Base-by-base conservation (phyloP, 1,140 invertebrate genomes). In the Euschistus heros region DNA sequence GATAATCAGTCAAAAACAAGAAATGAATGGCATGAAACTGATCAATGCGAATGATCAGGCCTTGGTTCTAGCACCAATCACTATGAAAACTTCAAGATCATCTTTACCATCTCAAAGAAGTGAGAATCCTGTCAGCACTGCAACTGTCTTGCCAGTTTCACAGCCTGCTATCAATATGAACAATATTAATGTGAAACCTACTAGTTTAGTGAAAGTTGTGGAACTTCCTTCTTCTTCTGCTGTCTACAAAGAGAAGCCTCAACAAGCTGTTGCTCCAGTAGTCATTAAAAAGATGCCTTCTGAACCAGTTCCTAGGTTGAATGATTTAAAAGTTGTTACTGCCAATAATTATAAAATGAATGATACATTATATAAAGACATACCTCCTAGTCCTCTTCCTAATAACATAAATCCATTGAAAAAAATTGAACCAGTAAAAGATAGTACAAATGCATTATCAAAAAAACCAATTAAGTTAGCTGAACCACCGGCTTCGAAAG, bases 261-360 rank as follows among this genome's bases (percentile, higher is more conserved):
- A 65, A 42, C 67, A 68, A 59, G 67, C 67, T 20, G 67, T 68
- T 4, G 67, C 67, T 13, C 67, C 67, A 2, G 67, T 68, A 26
- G 66, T 67, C 10, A 52, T 68, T 22, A 64, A 63, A 52, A 68
- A 65, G 59, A 47, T 68, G n/a, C 13, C 18, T 50, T 5, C 18
- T 24, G 30, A 42, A 18, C n/a, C 26, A 8, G 24, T 17, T 24
- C 60, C 8, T 4, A 44, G 17, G 14, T 8, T 17, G 18, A 3
- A 1, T 0, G 17, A 18, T 33, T 10, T 24, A 15, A 26, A 59
- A 33, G 18, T 27, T 59, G 8, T 20, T 26, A 18, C 37, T 7
- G 20, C 37, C 13, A 22, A 18, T n/a, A 4, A 18, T 37, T 7
- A 44, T 15, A n/a, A 33, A 33, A 7, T 13, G 24, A 52, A 52